A percentile compares a stretch with the other conserved stretches of the same genome.
Evolutionary conservation across 2,888 invertebrate genomes (phyloP).

Genomic region (Eupithecia subfuscata): DNA sequence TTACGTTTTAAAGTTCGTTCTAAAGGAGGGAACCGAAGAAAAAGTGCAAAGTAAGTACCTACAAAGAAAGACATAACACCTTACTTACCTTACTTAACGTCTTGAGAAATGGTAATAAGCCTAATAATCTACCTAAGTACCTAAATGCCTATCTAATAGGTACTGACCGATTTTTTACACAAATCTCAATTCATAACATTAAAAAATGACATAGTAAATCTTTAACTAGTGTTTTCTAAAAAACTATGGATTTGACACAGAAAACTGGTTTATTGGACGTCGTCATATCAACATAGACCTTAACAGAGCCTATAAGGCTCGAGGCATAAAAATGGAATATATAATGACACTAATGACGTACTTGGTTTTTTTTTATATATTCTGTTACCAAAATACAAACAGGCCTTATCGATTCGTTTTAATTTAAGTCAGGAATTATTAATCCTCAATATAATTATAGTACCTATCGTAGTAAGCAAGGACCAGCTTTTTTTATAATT

Average conservation of each 20-base stretch:
- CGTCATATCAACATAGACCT: neutral
- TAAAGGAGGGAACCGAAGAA: slow-evolving; percentile 44
- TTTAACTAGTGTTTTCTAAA: neutral
- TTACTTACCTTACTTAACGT: no score
- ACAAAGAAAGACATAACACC: neutral
- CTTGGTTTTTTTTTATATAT: neutral
- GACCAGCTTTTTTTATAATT: no score
- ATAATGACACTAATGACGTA: slow-evolving; percentile 6
- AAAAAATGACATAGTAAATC: neutral
- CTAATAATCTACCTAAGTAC: neutral
- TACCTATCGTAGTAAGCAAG: no score
- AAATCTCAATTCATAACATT: neutral
- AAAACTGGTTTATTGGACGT: slow-evolving; percentile 16
- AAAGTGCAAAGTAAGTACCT: slow-evolving; percentile 55
- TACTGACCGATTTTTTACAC: neutral
- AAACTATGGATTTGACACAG: neutral
- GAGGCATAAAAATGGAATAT: slow-evolving; percentile 9
- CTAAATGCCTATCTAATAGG: neutral
- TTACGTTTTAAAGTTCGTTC: slow-evolving; percentile 58
- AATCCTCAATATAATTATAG: neutral
- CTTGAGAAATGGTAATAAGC: neutral
- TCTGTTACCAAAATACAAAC: neutral
- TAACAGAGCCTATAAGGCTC: slow-evolving; percentile 4
- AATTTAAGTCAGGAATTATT: neutral
- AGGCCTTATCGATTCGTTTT: neutral